A percentile compares a stretch with the other conserved stretches of the same genome.
phyloP scores from a whole-genome alignment of 2,888 invertebrate genomes.

The Dermolepida albohirtum region DNA sequence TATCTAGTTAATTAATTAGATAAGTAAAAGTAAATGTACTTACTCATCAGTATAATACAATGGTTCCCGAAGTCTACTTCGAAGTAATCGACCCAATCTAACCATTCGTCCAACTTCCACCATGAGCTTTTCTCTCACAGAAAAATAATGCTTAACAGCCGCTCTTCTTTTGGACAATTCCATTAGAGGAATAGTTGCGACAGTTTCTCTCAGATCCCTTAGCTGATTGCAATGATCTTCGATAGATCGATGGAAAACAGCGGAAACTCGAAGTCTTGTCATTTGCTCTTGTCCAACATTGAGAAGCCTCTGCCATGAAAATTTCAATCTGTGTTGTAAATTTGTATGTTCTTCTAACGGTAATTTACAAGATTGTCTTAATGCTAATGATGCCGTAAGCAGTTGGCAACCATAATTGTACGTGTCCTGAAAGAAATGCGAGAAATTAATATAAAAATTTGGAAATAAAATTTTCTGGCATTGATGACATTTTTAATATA shows the following conservation, averaged over 20 bases:
- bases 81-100: slow-evolving; percentile 74
- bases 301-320: slow-evolving; percentile 77
- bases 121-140: slow-evolving; percentile 73
- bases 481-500: too few relatives aligned
- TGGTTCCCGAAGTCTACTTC: slow-evolving; percentile 75
- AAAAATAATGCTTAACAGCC: slow-evolving; percentile 69
- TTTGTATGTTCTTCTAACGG: slow-evolving; percentile 70
- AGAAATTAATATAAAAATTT: background rate
- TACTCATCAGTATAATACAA: slow-evolving; percentile 58
- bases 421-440: slow-evolving; percentile 73
- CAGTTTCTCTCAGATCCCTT: slow-evolving; percentile 71
- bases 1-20: too few relatives aligned
- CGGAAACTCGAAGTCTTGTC: slow-evolving; percentile 79
- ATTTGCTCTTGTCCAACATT: slow-evolving; percentile 80
- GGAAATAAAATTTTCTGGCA: too few relatives aligned
- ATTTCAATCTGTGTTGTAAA: slow-evolving; percentile 70
- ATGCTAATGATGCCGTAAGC: slow-evolving; percentile 77
- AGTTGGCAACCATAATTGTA: slow-evolving; percentile 86
- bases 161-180: slow-evolving; percentile 64
- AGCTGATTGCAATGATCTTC: slow-evolving; percentile 74
- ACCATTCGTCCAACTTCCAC: slow-evolving; percentile 80
- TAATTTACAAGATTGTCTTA: slow-evolving; percentile 79
- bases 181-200: slow-evolving; percentile 65
- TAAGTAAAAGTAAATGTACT: slow-evolving; percentile 25
- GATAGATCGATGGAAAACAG: slow-evolving; percentile 79